Evolutionary conservation across 2,113 vertebrate species (phyloP).

Genomic region (Onychostruthus taczanowskii): DNA sequence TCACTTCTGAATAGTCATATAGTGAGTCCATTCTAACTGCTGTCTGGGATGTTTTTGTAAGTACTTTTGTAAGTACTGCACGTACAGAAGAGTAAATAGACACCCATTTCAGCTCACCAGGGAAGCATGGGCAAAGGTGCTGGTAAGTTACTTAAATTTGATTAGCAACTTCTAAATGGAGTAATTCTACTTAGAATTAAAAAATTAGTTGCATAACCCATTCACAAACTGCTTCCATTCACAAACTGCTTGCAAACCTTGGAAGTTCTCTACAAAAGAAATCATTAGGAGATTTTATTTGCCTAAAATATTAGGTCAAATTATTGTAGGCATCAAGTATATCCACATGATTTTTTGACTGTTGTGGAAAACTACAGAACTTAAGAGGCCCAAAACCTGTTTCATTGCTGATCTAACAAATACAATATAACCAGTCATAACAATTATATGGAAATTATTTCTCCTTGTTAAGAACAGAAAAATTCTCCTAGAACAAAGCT

Average conservation of each 20-base stretch:
- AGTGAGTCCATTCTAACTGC: background rate
- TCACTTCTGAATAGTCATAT: background rate
- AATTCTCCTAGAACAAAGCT: background rate
- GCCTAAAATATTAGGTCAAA: background rate
- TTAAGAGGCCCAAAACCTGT: background rate
- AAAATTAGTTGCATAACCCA: background rate
- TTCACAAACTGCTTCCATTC: background rate
- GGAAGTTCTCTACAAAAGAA: background rate
- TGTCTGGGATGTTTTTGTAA: background rate
- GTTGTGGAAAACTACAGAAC: background rate
- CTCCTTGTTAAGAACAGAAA: background rate
- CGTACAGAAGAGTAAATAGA: background rate
- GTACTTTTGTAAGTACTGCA: too few species aligned
- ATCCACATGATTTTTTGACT: background rate
- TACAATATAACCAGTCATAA: background rate
- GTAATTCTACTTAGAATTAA: background rate
- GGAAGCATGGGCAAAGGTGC: background rate
- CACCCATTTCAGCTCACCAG: background rate
- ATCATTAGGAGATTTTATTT: conserved; percentile 9
- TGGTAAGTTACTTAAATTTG: background rate
- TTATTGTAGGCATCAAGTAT: background rate
- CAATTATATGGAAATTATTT: background rate
- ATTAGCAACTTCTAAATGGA: background rate
- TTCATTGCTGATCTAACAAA: background rate
- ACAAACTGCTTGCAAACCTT: background rate